These are phyloP conservation scores for Microtus ochrogaster DNA, from an alignment of 2,113 vertebrate genomes.

Conservation along the genomic window DNA sequence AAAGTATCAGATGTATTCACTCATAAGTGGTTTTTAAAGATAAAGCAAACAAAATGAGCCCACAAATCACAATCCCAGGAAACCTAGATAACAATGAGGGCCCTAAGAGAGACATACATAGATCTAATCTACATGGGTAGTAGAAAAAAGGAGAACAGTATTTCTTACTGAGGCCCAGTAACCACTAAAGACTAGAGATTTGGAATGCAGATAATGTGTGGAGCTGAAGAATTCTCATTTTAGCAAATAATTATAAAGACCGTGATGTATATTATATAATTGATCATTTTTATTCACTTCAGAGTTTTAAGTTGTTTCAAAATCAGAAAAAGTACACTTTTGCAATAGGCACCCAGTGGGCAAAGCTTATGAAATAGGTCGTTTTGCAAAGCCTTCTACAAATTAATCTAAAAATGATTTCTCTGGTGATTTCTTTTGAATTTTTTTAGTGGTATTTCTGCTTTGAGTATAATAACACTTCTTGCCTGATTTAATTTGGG, in stretches of 20 bases:
- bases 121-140: too few relatives aligned
- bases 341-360: neutral
- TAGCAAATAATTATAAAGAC: neutral
- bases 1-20: too few relatives aligned
- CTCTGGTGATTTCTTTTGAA: conserved; percentile 24
- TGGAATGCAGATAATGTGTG: neutral
- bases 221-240: neutral
- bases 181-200: neutral
- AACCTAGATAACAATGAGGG: too few relatives aligned
- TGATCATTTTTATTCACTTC: neutral
- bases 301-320: neutral
- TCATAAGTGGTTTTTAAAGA: too few relatives aligned
- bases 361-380: conserved; percentile 30
- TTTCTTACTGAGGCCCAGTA: neutral
- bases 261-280: neutral
- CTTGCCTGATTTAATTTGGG: conserved; percentile 70
- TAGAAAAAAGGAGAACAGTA: too few relatives aligned
- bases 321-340: neutral
- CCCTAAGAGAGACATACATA: too few relatives aligned
- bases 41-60: too few relatives aligned
- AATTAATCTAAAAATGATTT: conserved; percentile 47
- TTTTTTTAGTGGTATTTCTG: conserved; percentile 8
- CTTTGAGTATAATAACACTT: neutral
- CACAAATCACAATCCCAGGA: too few relatives aligned
- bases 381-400: conserved; percentile 20